Base-by-base conservation (phyloP, 1,140 invertebrate species). In the Caerostris extrusa region DNA sequence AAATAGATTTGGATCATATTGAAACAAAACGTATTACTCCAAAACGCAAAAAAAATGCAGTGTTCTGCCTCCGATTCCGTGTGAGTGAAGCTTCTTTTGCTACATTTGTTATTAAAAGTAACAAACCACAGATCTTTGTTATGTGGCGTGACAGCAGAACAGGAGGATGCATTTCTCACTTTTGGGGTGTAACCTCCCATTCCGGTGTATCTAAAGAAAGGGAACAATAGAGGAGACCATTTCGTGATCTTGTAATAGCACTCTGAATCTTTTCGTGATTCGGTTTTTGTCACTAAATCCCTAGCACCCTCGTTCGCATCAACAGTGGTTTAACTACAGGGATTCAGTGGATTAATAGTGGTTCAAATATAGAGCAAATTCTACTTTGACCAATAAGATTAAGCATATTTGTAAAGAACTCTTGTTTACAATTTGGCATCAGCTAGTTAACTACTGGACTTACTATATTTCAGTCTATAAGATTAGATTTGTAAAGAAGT, bases 171-270 rank as follows among this genome's bases (percentile, higher is more conserved):
- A 91, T 83, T 82, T 91, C 71, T 91, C 90, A 91, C 90, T 91
- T 91, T 56, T 58, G 64, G 58, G 81, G 81, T 91, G 90, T 85
- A 19, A 85, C 90, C 90, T 91, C 90, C 90, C 90, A 67, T 83
- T 85, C 81, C 81, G 55, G n/a, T 19, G 81, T n/a, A 17, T 56
- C 50, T 90, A 85, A 91, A 85, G 60, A 81, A 77, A 85, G 56
- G 12, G 90, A 91, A 91, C 81, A 91, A 91, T 82, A 56, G 90
- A 64, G 8, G 14, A 50, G 53, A 14, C 90, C 56, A 56, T 91
- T 91, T 85, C 90, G 90, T 91, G 90, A 85, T 91, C 77, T 85
- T 55, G 57, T 91, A 91, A 91, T 82, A 82, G 90, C 71, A 57
- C 67, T 77, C 69, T 60, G 82, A 85, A 57, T 91, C 83, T 85